Evolutionary conservation across 2,113 vertebrate genomes (phyloP).

Genomic region (Callorhinus ursinus): DNA sequence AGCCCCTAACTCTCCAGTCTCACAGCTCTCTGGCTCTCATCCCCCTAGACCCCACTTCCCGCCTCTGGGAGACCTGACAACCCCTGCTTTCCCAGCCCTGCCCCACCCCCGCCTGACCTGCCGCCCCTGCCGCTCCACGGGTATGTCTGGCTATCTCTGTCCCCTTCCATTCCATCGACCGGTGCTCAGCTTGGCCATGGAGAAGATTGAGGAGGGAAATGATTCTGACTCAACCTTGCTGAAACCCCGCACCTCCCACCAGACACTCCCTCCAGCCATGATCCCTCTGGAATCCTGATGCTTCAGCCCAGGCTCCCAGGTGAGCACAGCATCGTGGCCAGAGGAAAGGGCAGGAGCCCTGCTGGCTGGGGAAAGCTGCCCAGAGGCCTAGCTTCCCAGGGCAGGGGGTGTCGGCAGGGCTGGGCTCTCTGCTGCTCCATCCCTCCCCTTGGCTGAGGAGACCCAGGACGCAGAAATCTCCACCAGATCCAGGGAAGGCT

Average conservation of each 20-base stretch:
- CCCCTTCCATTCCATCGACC: background rate
- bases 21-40: background rate
- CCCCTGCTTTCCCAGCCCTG: background rate
- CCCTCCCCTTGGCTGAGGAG: background rate
- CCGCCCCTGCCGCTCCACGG: background rate
- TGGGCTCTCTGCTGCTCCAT: background rate
- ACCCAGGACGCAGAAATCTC: conserved; percentile 5
- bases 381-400: background rate
- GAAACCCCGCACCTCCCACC: background rate
- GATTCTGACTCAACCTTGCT: background rate
- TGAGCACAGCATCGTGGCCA: background rate
- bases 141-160: background rate
- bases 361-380: background rate
- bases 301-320: background rate
- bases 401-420: background rate
- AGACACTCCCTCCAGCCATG: background rate
- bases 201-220: background rate
- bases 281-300: background rate
- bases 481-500: background rate
- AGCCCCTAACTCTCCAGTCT: background rate
- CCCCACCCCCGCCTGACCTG: background rate
- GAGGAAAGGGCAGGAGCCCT: background rate
- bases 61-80: background rate
- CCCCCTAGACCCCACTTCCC: background rate
- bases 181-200: background rate